These are phyloP conservation scores for Xerus rutilus DNA, from an alignment of 2,797 vertebrate species.

Conservation along the genomic window DNA sequence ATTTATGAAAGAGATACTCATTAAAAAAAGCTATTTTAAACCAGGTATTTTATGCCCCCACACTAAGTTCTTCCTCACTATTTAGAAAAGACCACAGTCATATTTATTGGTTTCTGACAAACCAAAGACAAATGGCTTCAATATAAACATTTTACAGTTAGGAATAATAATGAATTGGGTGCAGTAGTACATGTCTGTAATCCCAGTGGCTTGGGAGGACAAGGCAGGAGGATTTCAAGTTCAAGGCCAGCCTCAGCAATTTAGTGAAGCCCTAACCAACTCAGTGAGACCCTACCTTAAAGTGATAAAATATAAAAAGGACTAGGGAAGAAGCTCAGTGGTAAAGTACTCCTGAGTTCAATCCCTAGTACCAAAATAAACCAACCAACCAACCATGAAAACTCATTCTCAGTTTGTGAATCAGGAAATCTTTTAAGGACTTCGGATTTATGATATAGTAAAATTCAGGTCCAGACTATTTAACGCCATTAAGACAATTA, in stretches of 20 bases:
- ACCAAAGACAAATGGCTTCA: constrained; percentile 33
- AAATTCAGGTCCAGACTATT: neutral
- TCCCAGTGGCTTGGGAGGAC: no score
- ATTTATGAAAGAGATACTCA: constrained; percentile 35
- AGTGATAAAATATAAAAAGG: no score
- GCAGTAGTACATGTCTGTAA: no score
- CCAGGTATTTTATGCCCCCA: neutral
- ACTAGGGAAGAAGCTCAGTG: no score
- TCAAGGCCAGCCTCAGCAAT: no score
- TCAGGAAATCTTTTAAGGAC: neutral
- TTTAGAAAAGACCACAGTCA: neutral
- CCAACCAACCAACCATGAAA: neutral
- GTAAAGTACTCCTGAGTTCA: no score
- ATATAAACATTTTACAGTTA: constrained; percentile 38
- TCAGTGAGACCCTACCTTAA: no score
- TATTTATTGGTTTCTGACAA: constrained; percentile 12
- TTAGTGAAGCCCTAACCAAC: no score
- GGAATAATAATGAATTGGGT: neutral
- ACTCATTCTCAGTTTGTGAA: neutral
- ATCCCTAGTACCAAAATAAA: no score
- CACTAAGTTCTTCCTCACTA: neutral
- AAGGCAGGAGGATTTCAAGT: no score
- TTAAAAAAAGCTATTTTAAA: constrained; percentile 27
- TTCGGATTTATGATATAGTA: neutral
- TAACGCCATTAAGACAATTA: neutral